Evolutionary conservation across 2,888 invertebrate species (phyloP).

Genomic region (Polymixis lichenea): DNA sequence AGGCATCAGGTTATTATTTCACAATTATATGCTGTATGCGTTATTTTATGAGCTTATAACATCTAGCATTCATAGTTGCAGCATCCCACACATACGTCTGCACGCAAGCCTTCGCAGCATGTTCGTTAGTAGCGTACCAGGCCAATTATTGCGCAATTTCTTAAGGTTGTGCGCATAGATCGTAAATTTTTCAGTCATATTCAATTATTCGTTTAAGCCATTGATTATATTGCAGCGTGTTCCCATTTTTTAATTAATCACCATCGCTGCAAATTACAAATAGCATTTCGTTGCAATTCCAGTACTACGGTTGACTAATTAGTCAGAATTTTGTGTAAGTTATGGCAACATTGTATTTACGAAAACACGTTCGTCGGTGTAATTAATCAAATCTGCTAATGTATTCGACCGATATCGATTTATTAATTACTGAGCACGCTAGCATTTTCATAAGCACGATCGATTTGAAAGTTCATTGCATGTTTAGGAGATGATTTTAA

Average conservation of each 20-base stretch:
- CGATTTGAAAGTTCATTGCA: constrained; percentile 29
- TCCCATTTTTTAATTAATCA: constrained; percentile 49
- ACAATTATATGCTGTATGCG: too few species aligned
- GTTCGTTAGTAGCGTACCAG: not conserved
- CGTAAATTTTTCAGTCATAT: not conserved
- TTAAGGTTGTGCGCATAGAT: constrained; percentile 2
- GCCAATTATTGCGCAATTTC: constrained; percentile 1
- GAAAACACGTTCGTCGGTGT: constrained; percentile 37
- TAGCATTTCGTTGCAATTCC: constrained; percentile 48
- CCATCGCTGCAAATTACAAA: constrained; percentile 35
- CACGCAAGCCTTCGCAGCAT: not conserved
- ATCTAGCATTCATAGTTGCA: not conserved
- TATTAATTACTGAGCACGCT: constrained; percentile 36
- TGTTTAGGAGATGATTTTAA: constrained; percentile 7
- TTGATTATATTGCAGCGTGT: constrained; percentile 28
- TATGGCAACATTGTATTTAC: constrained; percentile 29
- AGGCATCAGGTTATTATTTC: too few species aligned
- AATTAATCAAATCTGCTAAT: constrained; percentile 61
- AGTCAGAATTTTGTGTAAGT: constrained; percentile 42
- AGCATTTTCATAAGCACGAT: constrained; percentile 31
- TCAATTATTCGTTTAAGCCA: constrained; percentile 25
- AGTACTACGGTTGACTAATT: constrained; percentile 50
- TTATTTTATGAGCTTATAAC: not conserved
- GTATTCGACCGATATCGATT: constrained; percentile 37
- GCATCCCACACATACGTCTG: not conserved